phyloP scores from a whole-genome alignment of 1,140 invertebrate genomes.

The Cyrtorhinus lividipennis region DNA sequence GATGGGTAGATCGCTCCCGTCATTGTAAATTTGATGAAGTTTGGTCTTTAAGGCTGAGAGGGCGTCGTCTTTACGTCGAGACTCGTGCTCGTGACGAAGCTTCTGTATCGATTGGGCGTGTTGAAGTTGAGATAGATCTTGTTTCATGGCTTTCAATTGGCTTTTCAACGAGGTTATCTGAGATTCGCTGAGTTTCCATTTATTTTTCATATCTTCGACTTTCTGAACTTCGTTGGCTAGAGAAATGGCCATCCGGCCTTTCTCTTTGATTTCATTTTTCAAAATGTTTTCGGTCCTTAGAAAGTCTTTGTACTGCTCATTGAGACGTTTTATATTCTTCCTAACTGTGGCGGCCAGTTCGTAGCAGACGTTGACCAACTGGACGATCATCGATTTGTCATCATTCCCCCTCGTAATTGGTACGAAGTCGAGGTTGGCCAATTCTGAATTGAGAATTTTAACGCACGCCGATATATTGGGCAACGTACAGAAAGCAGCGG shows the following conservation, averaged over 20 bases:
- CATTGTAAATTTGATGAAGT: not conserved
- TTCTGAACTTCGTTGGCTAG: not conserved
- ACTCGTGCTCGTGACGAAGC: not conserved
- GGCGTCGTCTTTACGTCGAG: not conserved
- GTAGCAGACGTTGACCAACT: not conserved
- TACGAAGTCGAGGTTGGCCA: not conserved
- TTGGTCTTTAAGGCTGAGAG: not conserved
- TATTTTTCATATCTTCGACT: not conserved
- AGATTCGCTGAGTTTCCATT: not conserved
- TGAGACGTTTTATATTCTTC: not conserved
- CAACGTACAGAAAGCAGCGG: not conserved
- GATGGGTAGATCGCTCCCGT: not conserved
- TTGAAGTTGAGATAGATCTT: not conserved
- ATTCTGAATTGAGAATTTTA: slow-evolving; percentile 2
- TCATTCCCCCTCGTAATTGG: not conserved
- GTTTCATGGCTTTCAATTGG: not conserved
- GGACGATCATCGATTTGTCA: not conserved
- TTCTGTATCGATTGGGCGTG: not conserved
- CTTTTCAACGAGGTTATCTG: not conserved
- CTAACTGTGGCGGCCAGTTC: not conserved
- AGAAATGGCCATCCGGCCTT: not conserved
- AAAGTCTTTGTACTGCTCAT: not conserved
- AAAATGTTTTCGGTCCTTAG: not conserved
- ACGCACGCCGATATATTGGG: not conserved
- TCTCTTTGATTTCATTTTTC: not conserved